Base-by-base conservation (phyloP, 1,140 invertebrate genomes). In the Hestina assimilis region DNA sequence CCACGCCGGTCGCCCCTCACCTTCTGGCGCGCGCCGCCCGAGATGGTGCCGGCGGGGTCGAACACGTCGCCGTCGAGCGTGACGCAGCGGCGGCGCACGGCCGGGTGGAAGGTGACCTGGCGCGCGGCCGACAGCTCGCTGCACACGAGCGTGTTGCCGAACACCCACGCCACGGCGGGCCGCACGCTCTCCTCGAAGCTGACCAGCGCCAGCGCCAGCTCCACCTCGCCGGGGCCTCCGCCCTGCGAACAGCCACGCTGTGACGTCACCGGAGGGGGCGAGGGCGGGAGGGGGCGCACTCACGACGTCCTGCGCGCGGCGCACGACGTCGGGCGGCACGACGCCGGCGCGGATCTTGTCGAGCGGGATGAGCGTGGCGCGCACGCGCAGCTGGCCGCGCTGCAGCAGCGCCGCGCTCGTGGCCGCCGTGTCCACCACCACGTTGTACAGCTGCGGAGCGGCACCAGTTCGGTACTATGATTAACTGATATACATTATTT, bases 1-100 rank as follows among this genome's bases (percentile, higher is more conserved):
- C 9, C 12, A 19, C 4, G 7, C 29, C 3, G n/a, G 14, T 11
- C n/a, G 11, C 15, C 12, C 19, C 4, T 11, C 15, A 81, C 78
- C 82, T 91, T 91, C 6, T 89, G 81, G 24, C 82, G 71, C 3
- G 93, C 90, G 83, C 96, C 96, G 75, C 98, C 98, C 43, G 96
- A 94, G 5, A 99, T 87, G 4, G 93, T 95, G 66, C 98, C 98
- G 53, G 92, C 89, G 1, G 98, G 97, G 90, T 98, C 96, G 59
- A 95, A 94, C 3, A 95, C 92, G 86, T 99, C 98, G 0, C 98
- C 98, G 65, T 97, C 95, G 0, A 98, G 82, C 1, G 98, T 99
- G 4, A 99, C 95, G 68, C 93, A 94, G 62, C 93, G 94, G 21
- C 92, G 94, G 75, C 91, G 91, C 38, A 99, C 93, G 15, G 48